Evolutionary conservation across 2,113 vertebrate genomes (phyloP).

Genomic region (Riparia riparia): DNA sequence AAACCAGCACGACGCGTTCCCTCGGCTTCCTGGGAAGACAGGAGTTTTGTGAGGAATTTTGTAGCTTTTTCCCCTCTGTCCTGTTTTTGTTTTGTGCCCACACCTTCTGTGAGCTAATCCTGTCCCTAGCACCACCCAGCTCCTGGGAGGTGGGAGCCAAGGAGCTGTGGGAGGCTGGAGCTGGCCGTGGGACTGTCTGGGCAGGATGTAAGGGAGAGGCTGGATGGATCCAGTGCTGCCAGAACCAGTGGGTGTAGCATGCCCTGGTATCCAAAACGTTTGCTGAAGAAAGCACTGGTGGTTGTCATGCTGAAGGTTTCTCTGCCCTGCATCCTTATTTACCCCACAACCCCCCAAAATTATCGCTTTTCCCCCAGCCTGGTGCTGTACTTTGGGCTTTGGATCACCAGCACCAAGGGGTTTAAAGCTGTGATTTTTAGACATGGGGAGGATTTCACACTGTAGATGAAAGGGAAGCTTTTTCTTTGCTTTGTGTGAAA

Average conservation of each 20-base stretch:
- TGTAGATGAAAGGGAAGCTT: background rate
- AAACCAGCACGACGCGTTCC: background rate
- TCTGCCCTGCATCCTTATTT: background rate
- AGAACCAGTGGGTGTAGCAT: background rate
- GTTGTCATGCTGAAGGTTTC: background rate
- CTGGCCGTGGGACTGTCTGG: background rate
- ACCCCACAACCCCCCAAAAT: fast-evolving
- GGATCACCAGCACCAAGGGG: background rate
- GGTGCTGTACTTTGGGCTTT: background rate
- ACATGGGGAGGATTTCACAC: background rate
- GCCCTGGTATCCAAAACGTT: background rate
- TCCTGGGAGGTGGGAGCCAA: background rate
- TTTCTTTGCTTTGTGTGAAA: background rate
- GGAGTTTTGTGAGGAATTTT: background rate
- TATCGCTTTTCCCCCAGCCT: background rate
- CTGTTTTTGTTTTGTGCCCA: background rate
- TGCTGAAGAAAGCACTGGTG: background rate
- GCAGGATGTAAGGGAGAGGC: background rate
- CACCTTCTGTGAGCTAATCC: background rate
- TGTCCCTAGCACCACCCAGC: background rate
- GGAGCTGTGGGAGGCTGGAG: background rate
- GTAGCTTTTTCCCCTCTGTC: background rate
- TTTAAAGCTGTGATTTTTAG: background rate
- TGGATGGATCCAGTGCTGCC: background rate
- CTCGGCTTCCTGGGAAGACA: background rate